These are phyloP conservation scores for Drosophila yooni DNA, from an alignment of 2,888 invertebrate species.

Conservation along the genomic window DNA sequence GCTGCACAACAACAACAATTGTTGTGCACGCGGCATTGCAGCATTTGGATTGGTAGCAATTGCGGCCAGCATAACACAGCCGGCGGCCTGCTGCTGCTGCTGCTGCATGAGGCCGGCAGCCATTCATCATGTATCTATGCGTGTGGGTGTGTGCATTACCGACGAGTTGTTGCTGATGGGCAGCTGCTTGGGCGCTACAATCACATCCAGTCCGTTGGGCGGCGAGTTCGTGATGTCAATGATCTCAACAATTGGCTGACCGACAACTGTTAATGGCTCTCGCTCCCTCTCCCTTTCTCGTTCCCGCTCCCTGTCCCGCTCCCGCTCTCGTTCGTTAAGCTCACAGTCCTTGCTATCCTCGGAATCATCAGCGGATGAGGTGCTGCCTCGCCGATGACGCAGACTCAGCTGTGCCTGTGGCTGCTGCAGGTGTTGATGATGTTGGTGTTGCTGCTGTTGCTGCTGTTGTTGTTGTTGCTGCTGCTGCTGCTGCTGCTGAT, in stretches of 20 bases:
- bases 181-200: slow-evolving; percentile 37
- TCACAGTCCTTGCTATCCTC: slow-evolving; percentile 85
- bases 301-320: slow-evolving; percentile 61
- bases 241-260: slow-evolving; percentile 55
- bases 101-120: slow-evolving; percentile 82
- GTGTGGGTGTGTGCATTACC: slow-evolving; percentile 83
- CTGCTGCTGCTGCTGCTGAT: slow-evolving; percentile 55
- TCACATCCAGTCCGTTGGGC: slow-evolving; percentile 63
- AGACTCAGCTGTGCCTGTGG: slow-evolving; percentile 62
- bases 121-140: slow-evolving; percentile 84
- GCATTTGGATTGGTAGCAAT: slow-evolving; percentile 60
- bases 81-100: slow-evolving; percentile 77
- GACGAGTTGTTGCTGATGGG: slow-evolving; percentile 68
- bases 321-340: slow-evolving; percentile 76
- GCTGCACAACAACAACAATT: slow-evolving; percentile 35
- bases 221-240: slow-evolving; percentile 79
- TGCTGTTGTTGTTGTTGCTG: slow-evolving; percentile 33
- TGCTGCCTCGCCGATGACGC: slow-evolving; percentile 84
- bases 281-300: slow-evolving; percentile 49
- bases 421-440: slow-evolving; percentile 52
- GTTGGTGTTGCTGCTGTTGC: slow-evolving; percentile 43
- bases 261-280: slow-evolving; percentile 11
- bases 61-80: slow-evolving; percentile 76
- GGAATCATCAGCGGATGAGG: slow-evolving; percentile 84
- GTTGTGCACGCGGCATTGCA: slow-evolving; percentile 47